Base-by-base conservation (phyloP, 2,888 invertebrate genomes). In the Tetranychus piercei region DNA sequence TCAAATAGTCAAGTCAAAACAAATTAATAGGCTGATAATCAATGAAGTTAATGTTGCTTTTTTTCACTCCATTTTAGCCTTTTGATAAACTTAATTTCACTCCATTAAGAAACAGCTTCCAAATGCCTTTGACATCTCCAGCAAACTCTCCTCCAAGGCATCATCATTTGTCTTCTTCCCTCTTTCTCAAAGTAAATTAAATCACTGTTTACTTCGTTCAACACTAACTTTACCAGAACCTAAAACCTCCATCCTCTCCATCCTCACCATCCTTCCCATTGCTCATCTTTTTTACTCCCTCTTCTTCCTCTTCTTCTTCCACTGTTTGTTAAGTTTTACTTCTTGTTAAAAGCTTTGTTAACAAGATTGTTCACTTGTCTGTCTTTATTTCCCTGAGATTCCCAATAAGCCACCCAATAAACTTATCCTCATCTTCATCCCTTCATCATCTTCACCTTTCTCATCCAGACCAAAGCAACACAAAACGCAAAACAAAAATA, bases 201-300 rank as follows among this genome's bases (percentile, higher is more conserved):
- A 23, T 22, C 69, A 20, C 69, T 22, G 69, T 23, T 23, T 23
- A 69, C 69, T 69, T 69, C 15, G 11, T 69, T 23, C 69, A n/a
- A 20, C 69, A 69, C 34, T 55, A 55, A 55, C 9, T 55, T 55
- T 55, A 20, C 66, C 18, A 20, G 18, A 20, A 65, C 66, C 66
- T 65, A 20, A 18, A 18, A 20, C 3, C 66, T n/a, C 65, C n/a
- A n/a, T 64, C n/a, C 65, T 64, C 66, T 65, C 20, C 66, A 65
- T 65, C 66, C 66, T 65, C 66, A 65, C 20, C 66, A 65, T 65
- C 66, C 20, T 65, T 20, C 66, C 18, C 66, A 65, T 65, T 20
- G n/a, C 20, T 65, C 66, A 20, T 65, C 66, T 20, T 20, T n/a
- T 34, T 34, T 34, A 34, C 34, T 34, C 34, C 34, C 5, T 34